Evolutionary conservation across 1,140 invertebrate genomes (phyloP).

Genomic region (Drusus annulatus): DNA sequence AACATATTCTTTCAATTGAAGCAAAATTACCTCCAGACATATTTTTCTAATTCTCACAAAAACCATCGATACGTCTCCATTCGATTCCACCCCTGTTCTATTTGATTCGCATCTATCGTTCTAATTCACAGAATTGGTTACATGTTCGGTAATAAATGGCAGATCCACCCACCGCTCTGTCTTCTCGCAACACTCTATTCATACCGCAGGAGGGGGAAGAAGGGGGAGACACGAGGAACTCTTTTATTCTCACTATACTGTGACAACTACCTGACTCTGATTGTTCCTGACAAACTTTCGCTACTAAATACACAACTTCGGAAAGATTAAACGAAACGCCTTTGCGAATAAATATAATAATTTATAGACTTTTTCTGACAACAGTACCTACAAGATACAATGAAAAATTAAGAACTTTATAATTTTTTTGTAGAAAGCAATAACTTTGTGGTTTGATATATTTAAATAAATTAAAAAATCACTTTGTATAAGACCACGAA

Average conservation of each 20-base stretch:
- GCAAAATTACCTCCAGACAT: neutral
- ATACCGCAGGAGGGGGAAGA: neutral
- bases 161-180: constrained; percentile 47
- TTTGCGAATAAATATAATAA: too few relatives aligned
- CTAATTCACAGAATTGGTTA: constrained; percentile 42
- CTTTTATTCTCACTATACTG: neutral
- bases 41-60: neutral
- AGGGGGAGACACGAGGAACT: neutral
- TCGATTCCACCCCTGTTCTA: constrained; percentile 23
- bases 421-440: too few relatives aligned
- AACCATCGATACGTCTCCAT: constrained; percentile 18
- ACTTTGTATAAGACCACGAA: too few relatives aligned
- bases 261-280: constrained; percentile 2
- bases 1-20: too few relatives aligned
- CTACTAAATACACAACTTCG: neutral
- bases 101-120: constrained; percentile 42
- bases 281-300: neutral
- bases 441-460: too few relatives aligned
- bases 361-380: too few relatives aligned
- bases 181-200: constrained; percentile 38
- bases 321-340: too few relatives aligned
- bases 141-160: constrained; percentile 44
- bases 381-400: too few relatives aligned
- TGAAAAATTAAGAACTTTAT: too few relatives aligned
- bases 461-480: too few relatives aligned